A percentile compares a stretch with the other conserved stretches of the same genome.
phyloP scores from a whole-genome alignment of 2,797 vertebrate species.

The Crax fasciolata region DNA sequence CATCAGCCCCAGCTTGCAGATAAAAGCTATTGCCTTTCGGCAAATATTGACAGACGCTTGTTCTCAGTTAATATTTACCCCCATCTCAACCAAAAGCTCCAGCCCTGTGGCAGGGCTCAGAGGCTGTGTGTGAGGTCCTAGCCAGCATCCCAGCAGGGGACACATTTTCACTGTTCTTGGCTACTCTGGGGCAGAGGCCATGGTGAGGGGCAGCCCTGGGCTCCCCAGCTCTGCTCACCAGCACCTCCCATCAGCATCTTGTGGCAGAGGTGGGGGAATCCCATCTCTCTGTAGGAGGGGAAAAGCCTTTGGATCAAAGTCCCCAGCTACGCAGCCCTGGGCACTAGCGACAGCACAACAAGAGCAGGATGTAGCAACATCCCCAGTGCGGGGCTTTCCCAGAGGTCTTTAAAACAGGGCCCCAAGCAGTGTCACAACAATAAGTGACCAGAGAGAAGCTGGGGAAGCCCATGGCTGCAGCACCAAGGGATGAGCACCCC shows the following conservation, averaged over 20 bases:
- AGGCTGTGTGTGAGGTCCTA: background rate
- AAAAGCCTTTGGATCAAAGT: background rate
- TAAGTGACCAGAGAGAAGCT: background rate
- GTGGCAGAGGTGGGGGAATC: background rate
- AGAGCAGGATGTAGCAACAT: background rate
- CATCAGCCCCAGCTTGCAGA: background rate
- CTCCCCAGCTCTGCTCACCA: background rate
- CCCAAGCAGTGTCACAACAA: accelerated
- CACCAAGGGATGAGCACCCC: accelerated
- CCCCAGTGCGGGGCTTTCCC: background rate
- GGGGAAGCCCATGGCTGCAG: background rate
- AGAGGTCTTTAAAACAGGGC: background rate
- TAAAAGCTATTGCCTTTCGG: background rate
- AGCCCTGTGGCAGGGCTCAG: accelerated
- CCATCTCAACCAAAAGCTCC: background rate
- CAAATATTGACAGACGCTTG: background rate
- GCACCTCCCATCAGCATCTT: accelerated
- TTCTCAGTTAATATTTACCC: constrained; percentile 29
- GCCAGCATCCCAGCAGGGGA: background rate
- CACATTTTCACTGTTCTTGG: accelerated
- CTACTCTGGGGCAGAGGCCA: background rate
- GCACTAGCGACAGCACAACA: accelerated
- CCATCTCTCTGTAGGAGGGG: background rate
- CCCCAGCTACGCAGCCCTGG: background rate
- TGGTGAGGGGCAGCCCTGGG: accelerated